Evolutionary conservation across 2,797 vertebrate genomes (phyloP).

Genomic region (Coregonus sp.): DNA sequence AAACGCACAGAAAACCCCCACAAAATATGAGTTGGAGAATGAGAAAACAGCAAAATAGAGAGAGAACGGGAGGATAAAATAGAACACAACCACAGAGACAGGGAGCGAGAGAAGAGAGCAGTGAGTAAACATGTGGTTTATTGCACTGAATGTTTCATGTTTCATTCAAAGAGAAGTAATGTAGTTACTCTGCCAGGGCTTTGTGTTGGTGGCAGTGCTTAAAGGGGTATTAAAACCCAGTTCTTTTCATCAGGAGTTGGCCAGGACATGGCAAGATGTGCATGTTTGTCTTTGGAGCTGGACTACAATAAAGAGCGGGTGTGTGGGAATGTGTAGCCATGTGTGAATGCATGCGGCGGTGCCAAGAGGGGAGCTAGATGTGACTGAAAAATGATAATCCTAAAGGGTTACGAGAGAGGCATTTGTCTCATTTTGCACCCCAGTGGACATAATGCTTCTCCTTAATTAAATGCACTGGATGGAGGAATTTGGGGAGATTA

Average conservation of each 20-base stretch:
- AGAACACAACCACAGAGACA: conserved; percentile 56
- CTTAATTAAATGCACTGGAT: conserved; percentile 10
- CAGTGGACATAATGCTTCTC: conserved; percentile 1
- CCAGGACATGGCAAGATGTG: neutral
- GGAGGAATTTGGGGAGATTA: neutral
- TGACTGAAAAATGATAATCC: conserved; percentile 6
- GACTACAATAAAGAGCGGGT: neutral
- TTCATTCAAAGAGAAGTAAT: conserved; percentile 15
- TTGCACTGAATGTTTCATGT: conserved; percentile 32
- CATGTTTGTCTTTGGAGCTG: neutral
- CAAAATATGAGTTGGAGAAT: conserved; percentile 59
- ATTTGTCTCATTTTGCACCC: conserved; percentile 1
- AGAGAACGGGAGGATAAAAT: conserved; percentile 18
- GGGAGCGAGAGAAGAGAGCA: conserved; percentile 34
- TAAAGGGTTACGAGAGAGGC: neutral
- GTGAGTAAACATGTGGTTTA: conserved; percentile 64
- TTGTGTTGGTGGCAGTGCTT: neutral
- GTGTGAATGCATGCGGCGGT: neutral
- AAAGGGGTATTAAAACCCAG: too few relatives aligned
- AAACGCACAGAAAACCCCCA: conserved; percentile 30
- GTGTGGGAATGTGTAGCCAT: neutral
- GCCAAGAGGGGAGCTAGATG: neutral
- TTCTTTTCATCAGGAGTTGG: neutral
- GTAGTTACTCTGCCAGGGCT: neutral
- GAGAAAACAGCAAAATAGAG: conserved; percentile 62